These are phyloP conservation scores for Tragelaphus imberbis DNA, from an alignment of 2,113 vertebrate species.

Conservation along the genomic window DNA sequence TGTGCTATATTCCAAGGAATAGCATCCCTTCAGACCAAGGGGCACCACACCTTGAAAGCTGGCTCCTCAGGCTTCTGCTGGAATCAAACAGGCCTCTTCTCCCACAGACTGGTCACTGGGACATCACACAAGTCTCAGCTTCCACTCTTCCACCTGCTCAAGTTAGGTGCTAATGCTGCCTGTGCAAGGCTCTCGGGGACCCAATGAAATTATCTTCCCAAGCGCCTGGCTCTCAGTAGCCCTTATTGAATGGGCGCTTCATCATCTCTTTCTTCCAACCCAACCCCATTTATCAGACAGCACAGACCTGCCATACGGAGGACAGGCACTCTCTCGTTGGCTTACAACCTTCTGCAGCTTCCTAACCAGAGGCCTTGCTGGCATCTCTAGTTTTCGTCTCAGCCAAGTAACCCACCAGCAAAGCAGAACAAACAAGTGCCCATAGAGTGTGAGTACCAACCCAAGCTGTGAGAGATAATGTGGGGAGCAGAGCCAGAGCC, in stretches of 20 bases:
- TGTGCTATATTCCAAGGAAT: too few relatives aligned
- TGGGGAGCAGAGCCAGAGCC: background rate
- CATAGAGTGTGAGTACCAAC: background rate
- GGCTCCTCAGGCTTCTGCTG: too few relatives aligned
- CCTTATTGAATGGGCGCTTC: background rate
- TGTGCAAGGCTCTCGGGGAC: too few relatives aligned
- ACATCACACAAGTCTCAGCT: background rate
- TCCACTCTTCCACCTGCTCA: background rate
- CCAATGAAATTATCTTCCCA: background rate
- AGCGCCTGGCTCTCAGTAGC: background rate
- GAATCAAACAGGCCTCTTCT: background rate
- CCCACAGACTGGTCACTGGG: background rate
- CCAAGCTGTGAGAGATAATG: background rate
- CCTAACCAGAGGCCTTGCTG: background rate
- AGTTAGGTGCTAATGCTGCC: background rate
- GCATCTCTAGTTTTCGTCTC: background rate
- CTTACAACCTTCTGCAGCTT: background rate
- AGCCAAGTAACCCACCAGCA: background rate
- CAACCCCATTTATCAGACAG: background rate
- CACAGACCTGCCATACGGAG: rapidly evolving
- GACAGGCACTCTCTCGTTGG: background rate
- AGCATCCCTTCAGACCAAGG: background rate
- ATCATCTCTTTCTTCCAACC: background rate
- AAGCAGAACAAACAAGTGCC: background rate
- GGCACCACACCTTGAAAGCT: background rate